A percentile compares a stretch with the other conserved stretches of the same genome.
Conservation (phyloP, 1,140 invertebrate species). For the Marisa cornuarietis region DNA sequence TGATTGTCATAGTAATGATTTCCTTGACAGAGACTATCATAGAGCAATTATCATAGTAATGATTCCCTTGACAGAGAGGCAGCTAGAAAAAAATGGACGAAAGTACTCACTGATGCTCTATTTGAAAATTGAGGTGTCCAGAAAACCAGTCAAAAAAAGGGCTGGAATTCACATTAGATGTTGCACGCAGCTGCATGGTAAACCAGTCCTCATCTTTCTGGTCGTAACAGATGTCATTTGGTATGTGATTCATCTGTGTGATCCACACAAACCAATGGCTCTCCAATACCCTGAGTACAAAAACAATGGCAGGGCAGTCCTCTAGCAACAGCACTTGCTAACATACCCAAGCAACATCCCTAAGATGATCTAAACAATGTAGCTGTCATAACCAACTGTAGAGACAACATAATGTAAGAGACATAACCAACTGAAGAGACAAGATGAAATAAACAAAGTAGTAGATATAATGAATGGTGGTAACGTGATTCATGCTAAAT, state of each 20-base stretch:
- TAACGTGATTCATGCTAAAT: no score
- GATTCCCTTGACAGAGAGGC: background rate
- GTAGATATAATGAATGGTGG: no score
- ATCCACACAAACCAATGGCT: slow-evolving; percentile 63
- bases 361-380: no score
- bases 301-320: background rate
- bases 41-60: background rate
- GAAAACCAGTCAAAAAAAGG: slow-evolving; percentile 64
- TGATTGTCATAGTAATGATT: background rate
- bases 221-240: slow-evolving; percentile 57
- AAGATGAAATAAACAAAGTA: no score
- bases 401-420: no score
- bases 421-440: no score
- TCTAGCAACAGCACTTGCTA: no score
- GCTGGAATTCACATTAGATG: slow-evolving; percentile 50
- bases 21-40: no score
- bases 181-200: slow-evolving; percentile 48
- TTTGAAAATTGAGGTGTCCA: slow-evolving; percentile 65
- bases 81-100: background rate
- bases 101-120: slow-evolving; percentile 63
- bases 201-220: slow-evolving; percentile 51
- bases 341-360: no score
- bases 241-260: slow-evolving; percentile 63
- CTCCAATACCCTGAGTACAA: slow-evolving; percentile 49
- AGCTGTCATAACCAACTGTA: no score